Percentiles rank a stretch among this genome's conserved stretches.
Conservation (phyloP, 2,888 invertebrate genomes). For the Spicauda simplicius region DNA sequence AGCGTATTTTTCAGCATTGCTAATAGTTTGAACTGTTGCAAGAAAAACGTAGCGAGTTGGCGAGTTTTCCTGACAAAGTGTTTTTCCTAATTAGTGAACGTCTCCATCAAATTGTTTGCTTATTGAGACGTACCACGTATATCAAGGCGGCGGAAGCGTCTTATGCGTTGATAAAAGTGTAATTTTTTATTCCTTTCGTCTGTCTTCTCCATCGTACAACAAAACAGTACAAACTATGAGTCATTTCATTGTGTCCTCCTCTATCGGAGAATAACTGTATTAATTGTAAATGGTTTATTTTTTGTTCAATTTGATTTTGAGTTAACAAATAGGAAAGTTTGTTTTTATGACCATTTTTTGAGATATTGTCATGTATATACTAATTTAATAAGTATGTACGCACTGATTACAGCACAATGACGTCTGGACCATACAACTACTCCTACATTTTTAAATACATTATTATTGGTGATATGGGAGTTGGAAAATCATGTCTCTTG, state of each 20-base stretch:
- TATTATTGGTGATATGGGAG: constrained; percentile 99
- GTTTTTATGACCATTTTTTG: neutral
- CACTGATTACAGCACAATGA: constrained; percentile 83
- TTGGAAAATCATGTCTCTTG: constrained; percentile 99
- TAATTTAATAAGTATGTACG: constrained; percentile 2
- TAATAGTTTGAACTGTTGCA: neutral
- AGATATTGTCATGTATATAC: neutral
- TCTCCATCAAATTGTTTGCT: constrained; percentile 2
- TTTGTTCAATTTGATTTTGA: neutral
- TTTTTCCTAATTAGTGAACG: constrained; percentile 8
- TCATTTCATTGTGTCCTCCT: constrained; percentile 5
- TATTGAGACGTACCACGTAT: constrained; percentile 2
- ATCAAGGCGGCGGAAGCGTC: neutral
- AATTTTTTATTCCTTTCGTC: constrained; percentile 2
- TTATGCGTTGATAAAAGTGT: neutral
- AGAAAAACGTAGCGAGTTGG: constrained; percentile 16
- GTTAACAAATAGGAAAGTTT: neutral
- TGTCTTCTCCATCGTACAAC: constrained; percentile 2
- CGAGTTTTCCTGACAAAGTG: constrained; percentile 15
- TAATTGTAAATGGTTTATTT: neutral
- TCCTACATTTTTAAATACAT: constrained; percentile 99
- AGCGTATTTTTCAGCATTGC: neutral
- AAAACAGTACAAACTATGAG: constrained; percentile 18
- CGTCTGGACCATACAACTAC: constrained; percentile 99
- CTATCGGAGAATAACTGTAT: neutral